Conservation (phyloP, 1,140 invertebrate species). For the Aphaenogaster ashmeadi region DNA sequence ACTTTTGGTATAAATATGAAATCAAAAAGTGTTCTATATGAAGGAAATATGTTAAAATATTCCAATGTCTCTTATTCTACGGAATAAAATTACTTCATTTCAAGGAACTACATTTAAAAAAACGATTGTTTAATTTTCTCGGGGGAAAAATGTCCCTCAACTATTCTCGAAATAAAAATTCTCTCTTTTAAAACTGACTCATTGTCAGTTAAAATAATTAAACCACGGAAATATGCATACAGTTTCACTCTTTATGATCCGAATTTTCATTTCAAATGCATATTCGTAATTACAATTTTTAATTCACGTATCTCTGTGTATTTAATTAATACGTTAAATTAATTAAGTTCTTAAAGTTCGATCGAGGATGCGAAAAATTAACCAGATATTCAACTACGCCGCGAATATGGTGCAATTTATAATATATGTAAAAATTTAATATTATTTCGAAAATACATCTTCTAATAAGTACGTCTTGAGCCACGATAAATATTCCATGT, state of each 20-base stretch:
- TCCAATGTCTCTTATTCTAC: neutral
- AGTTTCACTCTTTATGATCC: neutral
- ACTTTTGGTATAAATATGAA: neutral
- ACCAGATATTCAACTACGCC: neutral
- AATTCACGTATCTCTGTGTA: neutral
- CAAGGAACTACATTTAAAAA: neutral
- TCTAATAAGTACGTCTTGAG: neutral
- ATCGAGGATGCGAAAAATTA: neutral
- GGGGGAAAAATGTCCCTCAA: neutral
- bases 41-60: neutral
- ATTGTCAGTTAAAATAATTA: slow-evolving; percentile 6
- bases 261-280: neutral
- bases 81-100: slow-evolving; percentile 14
- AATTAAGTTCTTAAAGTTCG: neutral
- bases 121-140: neutral
- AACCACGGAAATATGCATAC: neutral
- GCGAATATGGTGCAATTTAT: neutral
- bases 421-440: slow-evolving; percentile 15
- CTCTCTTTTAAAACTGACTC: neutral
- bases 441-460: neutral
- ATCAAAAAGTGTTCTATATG: neutral
- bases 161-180: neutral
- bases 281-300: slow-evolving; percentile 11
- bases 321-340: slow-evolving; percentile 23
- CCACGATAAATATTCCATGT: neutral